Evolutionary conservation across 1,140 invertebrate species (phyloP), one percentile per base, ranked within the genome.

Genomic region (Varroa destructor): DNA sequence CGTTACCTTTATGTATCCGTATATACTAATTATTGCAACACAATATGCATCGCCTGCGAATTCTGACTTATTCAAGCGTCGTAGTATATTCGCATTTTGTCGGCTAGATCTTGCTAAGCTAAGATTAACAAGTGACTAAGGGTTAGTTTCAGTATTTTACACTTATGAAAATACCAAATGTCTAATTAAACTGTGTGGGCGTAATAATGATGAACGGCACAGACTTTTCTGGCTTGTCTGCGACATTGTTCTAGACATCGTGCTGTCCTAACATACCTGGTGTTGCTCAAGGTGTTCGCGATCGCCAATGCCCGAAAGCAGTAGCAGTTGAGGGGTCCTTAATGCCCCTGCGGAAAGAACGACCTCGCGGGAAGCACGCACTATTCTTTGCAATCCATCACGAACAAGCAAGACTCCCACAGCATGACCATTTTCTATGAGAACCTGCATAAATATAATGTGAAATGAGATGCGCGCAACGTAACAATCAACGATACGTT

Each of bases 301-400:
- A 0, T 86, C 87, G 40, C 88, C 88, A 55, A 89, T 84, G 14
- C 88, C 88, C 37, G 86, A 88, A 0, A 88, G 75, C 84, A 89
- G 86, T 6, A 89, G 75, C 12, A 89, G 74, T 76, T 86, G 82
- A 0, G 87, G 86, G 56, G 84, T 86, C 73, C 87, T 88, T 0
- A 89, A 85, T 0, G 87, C 87, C 3, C 87, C 87, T 76, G 85
- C 87, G 40, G 85, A 85, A 1, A 89, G 37, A n/a, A 91, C 87
- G 0, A 91, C 85, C 81, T 91, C 89, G 76, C 84, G 42, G 46
- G 85, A 83, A 0, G 87, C 88, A 72, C 83, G 81, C 0, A 88
- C 87, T 25, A 83, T 81, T 51, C 46, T 8, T 43, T 86, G 82
- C 55, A 81, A 82, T 1, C 86, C 86, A 37, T 86, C 82, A 55